phyloP scores from a whole-genome alignment of 2,797 vertebrate species.

The Meda fulgida region DNA sequence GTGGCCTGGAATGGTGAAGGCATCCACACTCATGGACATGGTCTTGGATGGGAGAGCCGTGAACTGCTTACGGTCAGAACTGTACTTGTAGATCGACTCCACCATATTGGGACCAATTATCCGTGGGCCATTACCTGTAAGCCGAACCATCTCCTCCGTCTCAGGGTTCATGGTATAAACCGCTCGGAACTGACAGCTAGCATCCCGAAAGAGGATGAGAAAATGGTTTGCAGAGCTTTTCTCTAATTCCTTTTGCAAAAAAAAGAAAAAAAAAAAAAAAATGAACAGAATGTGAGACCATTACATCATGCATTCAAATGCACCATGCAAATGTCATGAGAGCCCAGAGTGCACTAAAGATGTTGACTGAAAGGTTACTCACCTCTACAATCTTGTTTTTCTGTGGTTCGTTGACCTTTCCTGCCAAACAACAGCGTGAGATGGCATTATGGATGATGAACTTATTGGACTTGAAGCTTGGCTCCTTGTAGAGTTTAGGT shows the following conservation, averaged over 20 bases:
- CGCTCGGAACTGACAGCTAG: constrained; percentile 91
- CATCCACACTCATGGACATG: constrained; percentile 95
- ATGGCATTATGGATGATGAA: constrained; percentile 95
- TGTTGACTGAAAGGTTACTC: constrained; percentile 48
- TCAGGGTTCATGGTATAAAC: constrained; percentile 90
- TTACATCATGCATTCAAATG: constrained; percentile 13
- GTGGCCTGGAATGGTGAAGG: constrained; percentile 91
- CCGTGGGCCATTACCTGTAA: constrained; percentile 88
- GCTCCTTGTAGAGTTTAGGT: constrained; percentile 93
- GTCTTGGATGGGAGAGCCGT: constrained; percentile 92
- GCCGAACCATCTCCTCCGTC: constrained; percentile 86
- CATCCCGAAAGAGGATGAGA: constrained; percentile 91
- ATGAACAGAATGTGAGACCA: neutral
- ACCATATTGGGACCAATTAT: constrained; percentile 83
- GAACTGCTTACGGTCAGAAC: constrained; percentile 94
- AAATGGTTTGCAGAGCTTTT: constrained; percentile 90
- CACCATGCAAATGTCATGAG: constrained; percentile 27
- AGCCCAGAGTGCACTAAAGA: neutral
- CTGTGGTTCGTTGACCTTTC: constrained; percentile 92
- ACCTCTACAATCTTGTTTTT: constrained; percentile 96
- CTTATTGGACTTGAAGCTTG: constrained; percentile 96
- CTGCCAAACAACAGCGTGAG: constrained; percentile 92
- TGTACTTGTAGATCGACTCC: constrained; percentile 93
- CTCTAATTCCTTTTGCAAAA: constrained; percentile 85
- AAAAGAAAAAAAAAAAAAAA: neutral